Percentiles rank a stretch among this genome's conserved stretches.
These are phyloP conservation scores for Amphipyra berbera DNA, from an alignment of 2,888 invertebrate genomes.

Conservation along the genomic window DNA sequence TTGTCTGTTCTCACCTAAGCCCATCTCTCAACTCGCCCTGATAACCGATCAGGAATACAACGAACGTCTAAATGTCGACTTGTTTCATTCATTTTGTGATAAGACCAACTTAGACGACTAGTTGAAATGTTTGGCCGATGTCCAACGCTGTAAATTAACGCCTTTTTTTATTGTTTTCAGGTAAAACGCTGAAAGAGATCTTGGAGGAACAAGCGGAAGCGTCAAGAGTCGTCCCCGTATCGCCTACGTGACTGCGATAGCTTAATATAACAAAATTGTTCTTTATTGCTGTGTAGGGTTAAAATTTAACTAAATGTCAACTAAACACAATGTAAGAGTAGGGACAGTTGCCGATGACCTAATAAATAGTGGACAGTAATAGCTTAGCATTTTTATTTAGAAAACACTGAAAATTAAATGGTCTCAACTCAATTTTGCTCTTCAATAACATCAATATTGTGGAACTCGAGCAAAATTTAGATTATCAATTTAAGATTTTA, in stretches of 20 bases:
- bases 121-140: constrained; percentile 86
- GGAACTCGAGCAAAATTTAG: constrained; percentile 17
- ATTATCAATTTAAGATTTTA: constrained; percentile 31
- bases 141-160: constrained; percentile 88
- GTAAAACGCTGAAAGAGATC: constrained; percentile 86
- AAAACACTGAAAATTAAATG: constrained; percentile 23
- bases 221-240: constrained; percentile 66
- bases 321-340: constrained; percentile 34
- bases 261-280: constrained; percentile 60
- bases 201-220: constrained; percentile 72
- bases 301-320: constrained; percentile 42
- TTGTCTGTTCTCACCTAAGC: constrained; percentile 87
- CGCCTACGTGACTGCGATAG: constrained; percentile 54
- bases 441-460: constrained; percentile 6
- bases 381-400: constrained; percentile 68
- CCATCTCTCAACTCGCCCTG: constrained; percentile 78
- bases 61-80: constrained; percentile 76
- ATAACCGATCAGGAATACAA: constrained; percentile 80
- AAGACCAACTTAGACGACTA: constrained; percentile 84
- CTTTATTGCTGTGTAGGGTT: constrained; percentile 47
- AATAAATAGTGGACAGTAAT: constrained; percentile 63
- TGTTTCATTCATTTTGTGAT: constrained; percentile 85
- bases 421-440: background rate
- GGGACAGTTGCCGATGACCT: constrained; percentile 34
- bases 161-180: constrained; percentile 86